Percentiles rank a stretch among this genome's conserved stretches.
These are phyloP conservation scores for Merluccius polli DNA, from an alignment of 2,797 vertebrate genomes.

Conservation along the genomic window DNA sequence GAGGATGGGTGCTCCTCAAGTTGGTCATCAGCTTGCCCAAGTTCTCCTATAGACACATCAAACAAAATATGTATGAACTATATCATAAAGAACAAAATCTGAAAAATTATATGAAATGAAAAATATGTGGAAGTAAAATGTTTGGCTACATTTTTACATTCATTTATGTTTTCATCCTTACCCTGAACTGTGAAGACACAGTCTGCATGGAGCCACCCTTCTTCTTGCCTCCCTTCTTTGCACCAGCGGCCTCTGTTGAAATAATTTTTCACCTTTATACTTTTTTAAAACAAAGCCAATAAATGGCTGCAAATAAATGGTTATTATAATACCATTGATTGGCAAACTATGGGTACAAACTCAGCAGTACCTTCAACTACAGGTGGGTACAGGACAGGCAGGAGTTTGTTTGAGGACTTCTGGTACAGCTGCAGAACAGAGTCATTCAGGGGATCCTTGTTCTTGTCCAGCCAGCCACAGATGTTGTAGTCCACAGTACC, in stretches of 20 bases:
- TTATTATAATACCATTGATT: neutral
- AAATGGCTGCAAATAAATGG: neutral
- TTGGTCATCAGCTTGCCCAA: slow-evolving; percentile 81
- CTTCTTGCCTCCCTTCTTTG: slow-evolving; percentile 70
- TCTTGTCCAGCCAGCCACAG: slow-evolving; percentile 78
- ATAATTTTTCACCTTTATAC: slow-evolving; percentile 39
- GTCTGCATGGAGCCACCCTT: slow-evolving; percentile 58
- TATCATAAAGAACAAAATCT: neutral
- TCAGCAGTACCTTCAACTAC: neutral
- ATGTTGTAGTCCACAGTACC: slow-evolving; percentile 62
- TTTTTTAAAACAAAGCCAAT: slow-evolving; percentile 13
- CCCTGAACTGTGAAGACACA: slow-evolving; percentile 55
- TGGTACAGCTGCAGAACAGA: slow-evolving; percentile 77
- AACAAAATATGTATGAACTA: neutral
- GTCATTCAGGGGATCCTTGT: slow-evolving; percentile 80
- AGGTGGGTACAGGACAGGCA: slow-evolving; percentile 70
- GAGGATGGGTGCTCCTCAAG: slow-evolving; percentile 75
- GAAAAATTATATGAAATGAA: neutral
- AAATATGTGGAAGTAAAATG: neutral
- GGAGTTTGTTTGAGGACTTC: slow-evolving; percentile 77
- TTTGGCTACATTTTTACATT: neutral
- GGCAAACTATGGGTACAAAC: neutral
- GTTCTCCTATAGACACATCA: slow-evolving; percentile 69
- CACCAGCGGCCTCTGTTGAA: slow-evolving; percentile 14
- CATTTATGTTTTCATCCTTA: slow-evolving; percentile 16